These are phyloP conservation scores for Chelon labrosus DNA, from an alignment of 2,797 vertebrate genomes.

Conservation along the genomic window DNA sequence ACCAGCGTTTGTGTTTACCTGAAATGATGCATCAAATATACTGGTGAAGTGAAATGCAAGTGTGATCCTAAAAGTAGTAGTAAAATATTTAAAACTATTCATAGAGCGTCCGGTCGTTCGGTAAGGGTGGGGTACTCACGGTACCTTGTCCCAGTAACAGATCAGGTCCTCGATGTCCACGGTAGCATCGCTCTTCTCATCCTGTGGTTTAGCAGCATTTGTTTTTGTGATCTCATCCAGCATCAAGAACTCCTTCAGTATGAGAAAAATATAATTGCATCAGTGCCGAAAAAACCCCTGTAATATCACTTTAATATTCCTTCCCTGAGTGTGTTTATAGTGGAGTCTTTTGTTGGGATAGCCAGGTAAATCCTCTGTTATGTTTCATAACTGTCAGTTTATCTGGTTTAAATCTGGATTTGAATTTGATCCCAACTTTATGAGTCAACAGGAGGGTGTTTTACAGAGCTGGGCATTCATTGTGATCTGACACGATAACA, in stretches of 20 bases:
- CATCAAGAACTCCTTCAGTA: slow-evolving; percentile 88
- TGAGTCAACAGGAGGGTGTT: not conserved
- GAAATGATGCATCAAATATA: too few species aligned
- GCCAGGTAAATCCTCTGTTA: not conserved
- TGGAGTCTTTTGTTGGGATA: not conserved
- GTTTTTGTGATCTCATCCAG: slow-evolving; percentile 88
- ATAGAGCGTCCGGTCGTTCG: too few species aligned
- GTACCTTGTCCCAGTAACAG: slow-evolving; percentile 92
- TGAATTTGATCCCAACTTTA: not conserved
- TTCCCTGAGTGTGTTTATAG: not conserved
- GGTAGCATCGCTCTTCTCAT: slow-evolving; percentile 67
- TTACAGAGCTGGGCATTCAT: not conserved
- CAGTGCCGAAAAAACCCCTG: not conserved
- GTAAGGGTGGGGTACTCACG: too few species aligned
- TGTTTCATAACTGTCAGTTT: not conserved
- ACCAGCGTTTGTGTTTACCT: too few species aligned
- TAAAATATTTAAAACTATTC: too few species aligned
- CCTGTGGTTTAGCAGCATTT: slow-evolving; percentile 32
- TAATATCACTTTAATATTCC: not conserved
- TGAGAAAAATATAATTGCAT: not conserved
- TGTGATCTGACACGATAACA: too few species aligned
- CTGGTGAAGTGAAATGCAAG: too few species aligned
- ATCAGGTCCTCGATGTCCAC: slow-evolving; percentile 80
- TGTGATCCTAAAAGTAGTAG: too few species aligned
- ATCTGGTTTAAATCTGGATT: not conserved